Conservation (phyloP, 2,113 vertebrate species). For the Centropristis striata region DNA sequence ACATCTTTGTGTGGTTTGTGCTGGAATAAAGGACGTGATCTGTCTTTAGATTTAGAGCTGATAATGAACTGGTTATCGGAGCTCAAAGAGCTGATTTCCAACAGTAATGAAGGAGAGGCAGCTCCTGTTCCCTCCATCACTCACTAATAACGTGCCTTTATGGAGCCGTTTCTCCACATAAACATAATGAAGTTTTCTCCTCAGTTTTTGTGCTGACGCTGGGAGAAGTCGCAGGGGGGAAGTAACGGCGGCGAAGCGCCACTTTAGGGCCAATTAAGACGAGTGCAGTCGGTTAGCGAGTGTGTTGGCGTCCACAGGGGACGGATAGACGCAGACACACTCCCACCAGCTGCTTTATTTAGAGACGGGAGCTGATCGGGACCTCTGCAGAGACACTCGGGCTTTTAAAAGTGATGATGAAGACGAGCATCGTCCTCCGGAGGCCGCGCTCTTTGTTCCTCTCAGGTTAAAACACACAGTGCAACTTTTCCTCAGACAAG, state of each 20-base stretch:
- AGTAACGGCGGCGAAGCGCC: neutral
- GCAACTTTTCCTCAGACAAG: too few relatives aligned
- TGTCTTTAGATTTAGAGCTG: too few relatives aligned
- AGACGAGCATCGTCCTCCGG: neutral
- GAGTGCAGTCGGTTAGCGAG: neutral
- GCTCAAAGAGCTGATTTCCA: too few relatives aligned
- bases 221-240: neutral
- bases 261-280: constrained; percentile 16
- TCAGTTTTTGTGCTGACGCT: neutral
- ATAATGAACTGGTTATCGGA: too few relatives aligned
- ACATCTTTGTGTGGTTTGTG: too few relatives aligned
- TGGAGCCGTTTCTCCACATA: neutral
- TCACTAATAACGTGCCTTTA: too few relatives aligned
- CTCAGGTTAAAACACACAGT: too few relatives aligned
- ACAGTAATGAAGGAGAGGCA: too few relatives aligned
- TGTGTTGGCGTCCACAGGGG: neutral
- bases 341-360: constrained; percentile 16
- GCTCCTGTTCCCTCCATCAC: too few relatives aligned
- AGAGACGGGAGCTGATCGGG: neutral
- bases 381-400: too few relatives aligned
- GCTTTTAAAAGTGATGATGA: neutral
- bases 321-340: neutral
- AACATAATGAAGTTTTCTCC: neutral
- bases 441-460: neutral
- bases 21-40: too few relatives aligned